Percentiles rank a stretch among this genome's conserved stretches.
Conservation (phyloP, 2,888 invertebrate species). For the Halictus quadricinctus region DNA sequence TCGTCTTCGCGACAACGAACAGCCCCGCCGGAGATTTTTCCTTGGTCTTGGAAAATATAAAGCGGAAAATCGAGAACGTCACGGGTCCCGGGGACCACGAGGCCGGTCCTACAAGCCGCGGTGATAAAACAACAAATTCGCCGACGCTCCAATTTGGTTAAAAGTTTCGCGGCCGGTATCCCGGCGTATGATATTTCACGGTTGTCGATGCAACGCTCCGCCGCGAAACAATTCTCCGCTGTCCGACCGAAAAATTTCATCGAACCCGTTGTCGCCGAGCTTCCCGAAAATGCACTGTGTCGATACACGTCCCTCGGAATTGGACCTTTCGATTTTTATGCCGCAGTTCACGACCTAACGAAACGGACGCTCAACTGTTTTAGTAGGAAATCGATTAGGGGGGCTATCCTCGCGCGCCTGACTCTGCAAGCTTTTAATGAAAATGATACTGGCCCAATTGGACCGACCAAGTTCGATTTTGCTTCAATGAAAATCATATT, state of each 20-base stretch:
- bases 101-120: neutral
- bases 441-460: too few species aligned
- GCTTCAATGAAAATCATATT: too few species aligned
- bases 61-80: neutral
- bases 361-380: neutral
- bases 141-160: slow-evolving; percentile 54
- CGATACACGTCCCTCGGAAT: neutral
- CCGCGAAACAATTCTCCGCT: slow-evolving; percentile 32
- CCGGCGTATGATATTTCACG: slow-evolving; percentile 48
- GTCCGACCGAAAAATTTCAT: slow-evolving; percentile 25
- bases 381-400: neutral
- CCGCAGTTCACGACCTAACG: neutral
- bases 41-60: neutral
- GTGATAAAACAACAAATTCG: slow-evolving; percentile 46
- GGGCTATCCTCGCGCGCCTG: neutral
- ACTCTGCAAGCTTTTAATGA: too few species aligned
- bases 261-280: slow-evolving; percentile 4
- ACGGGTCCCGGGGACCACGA: too few species aligned
- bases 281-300: neutral
- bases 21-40: neutral
- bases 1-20: neutral
- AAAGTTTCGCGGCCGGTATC: slow-evolving; percentile 51
- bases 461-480: too few species aligned
- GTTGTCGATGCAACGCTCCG: slow-evolving; percentile 29
- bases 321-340: neutral